Percentiles rank a stretch among this genome's conserved stretches.
These are phyloP conservation scores for Rhaphigaster nebulosa DNA, from an alignment of 2,888 invertebrate genomes.

Conservation along the genomic window DNA sequence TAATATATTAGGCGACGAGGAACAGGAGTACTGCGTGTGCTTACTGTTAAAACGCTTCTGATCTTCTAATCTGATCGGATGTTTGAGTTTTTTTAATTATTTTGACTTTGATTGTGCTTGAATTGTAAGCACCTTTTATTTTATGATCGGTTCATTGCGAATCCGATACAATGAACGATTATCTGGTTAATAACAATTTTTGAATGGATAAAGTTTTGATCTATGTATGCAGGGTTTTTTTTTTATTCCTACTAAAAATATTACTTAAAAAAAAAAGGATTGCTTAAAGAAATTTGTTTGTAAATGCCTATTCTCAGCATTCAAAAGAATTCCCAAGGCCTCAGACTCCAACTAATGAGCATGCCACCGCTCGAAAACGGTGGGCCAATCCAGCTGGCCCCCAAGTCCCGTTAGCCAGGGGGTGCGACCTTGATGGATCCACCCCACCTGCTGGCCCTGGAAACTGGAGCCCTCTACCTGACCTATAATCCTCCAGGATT, in stretches of 20 bases:
- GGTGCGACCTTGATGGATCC: constrained; percentile 57
- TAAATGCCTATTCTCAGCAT: no score
- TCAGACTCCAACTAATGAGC: constrained; percentile 18
- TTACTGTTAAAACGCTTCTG: not conserved
- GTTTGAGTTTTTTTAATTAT: not conserved
- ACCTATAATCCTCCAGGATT: constrained; percentile 57
- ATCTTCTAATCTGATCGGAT: not conserved
- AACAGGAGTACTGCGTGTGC: not conserved
- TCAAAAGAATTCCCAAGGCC: constrained; percentile 4
- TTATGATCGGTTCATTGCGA: no score
- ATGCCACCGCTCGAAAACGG: not conserved
- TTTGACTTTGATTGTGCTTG: fast-evolving
- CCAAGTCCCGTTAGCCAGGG: constrained; percentile 54
- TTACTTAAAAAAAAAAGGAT: no score
- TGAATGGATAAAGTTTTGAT: no score
- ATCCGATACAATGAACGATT: no score
- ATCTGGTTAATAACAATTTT: no score
- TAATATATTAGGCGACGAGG: not conserved
- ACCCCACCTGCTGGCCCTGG: constrained; percentile 51
- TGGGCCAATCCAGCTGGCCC: constrained; percentile 10
- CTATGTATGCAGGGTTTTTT: no score
- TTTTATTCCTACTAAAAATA: no score
- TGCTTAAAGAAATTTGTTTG: no score
- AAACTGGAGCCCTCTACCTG: constrained; percentile 58
- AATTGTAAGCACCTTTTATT: no score